phyloP scores from a whole-genome alignment of 1,140 invertebrate genomes.

The Cheumatopsyche charites region DNA sequence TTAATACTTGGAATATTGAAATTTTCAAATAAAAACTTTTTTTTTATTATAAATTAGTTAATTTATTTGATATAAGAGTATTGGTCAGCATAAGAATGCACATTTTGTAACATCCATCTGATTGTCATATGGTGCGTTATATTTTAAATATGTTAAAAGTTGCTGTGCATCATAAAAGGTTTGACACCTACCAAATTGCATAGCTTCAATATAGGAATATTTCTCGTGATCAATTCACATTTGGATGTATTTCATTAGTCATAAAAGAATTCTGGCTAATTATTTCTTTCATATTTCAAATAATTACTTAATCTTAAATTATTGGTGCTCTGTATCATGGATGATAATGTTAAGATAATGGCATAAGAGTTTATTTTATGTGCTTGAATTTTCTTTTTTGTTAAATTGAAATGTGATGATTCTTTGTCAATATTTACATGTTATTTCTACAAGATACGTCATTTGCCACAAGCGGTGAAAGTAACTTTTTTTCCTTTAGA shows the following conservation, averaged over 20 bases:
- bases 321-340: slow-evolving; percentile 37
- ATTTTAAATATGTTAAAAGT: too few species aligned
- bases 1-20: too few species aligned
- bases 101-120: not conserved
- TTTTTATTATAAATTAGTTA: not conserved
- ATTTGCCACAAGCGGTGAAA: too few species aligned
- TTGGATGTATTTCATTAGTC: not conserved
- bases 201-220: not conserved
- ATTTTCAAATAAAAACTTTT: too few species aligned
- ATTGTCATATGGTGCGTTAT: too few species aligned
- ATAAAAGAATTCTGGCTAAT: not conserved
- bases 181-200: too few species aligned
- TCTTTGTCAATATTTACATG: too few species aligned
- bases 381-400: too few species aligned
- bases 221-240: not conserved
- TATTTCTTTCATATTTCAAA: slow-evolving; percentile 27
- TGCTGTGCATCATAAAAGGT: too few species aligned
- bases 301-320: slow-evolving; percentile 39
- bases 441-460: too few species aligned
- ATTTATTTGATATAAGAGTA: not conserved
- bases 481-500: too few species aligned
- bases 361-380: slow-evolving; percentile 20
- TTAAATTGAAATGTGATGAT: too few species aligned
- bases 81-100: slow-evolving; percentile 6
- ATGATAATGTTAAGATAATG: slow-evolving; percentile 31